Evolutionary conservation across 2,113 vertebrate species (phyloP), one percentile per base, ranked within the genome.

Genomic region (Diphyllodes magnificus): DNA sequence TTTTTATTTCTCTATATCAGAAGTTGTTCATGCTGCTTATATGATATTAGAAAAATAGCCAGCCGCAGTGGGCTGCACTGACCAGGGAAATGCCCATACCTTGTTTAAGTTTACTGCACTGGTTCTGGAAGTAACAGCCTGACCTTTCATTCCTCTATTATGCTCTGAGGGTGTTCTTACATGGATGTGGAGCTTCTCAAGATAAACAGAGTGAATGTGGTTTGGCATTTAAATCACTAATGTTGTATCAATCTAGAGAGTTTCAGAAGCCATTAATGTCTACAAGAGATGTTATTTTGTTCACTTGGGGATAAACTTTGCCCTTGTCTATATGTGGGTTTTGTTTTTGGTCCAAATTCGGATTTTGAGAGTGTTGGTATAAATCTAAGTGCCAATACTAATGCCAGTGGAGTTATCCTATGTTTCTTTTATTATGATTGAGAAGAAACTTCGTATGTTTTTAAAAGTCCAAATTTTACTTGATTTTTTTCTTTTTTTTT

Each of bases 71-170:
- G 33, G 44, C 59, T 68, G 54, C 53, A 16, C 12, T 77, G 65
- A 57, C 56, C 37, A 84, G 87, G 84, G 61, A 93, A 80, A 76
- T 86, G 68, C 94, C 88, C 11, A 2, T 49, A 66, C 49, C 39
- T 63, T 82, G 42, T 93, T 95, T 94, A 92, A 78, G 69, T 90
- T 96, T 92, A 75, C 90, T 88, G 50, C 2, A 1, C 65, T 28
- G 31, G 35, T 90, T 94, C 92, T 96, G 89, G 84, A 94, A 94
- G 90, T 90, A 96, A 79, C 92, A 92, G 93, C 42, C 84, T 97
- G 96, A 97, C 96, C 96, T 98, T 97, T 97, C 69, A 19, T 97
- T 97, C 90, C 78, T 93, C 92, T 95, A 47, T 73, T 97, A 91
- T 88, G 73, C 79, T 93, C 95, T 97, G 97, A 95, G 96, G 89